These are phyloP conservation scores for Limosa lapponica DNA, from an alignment of 2,797 vertebrate genomes.

Conservation along the genomic window DNA sequence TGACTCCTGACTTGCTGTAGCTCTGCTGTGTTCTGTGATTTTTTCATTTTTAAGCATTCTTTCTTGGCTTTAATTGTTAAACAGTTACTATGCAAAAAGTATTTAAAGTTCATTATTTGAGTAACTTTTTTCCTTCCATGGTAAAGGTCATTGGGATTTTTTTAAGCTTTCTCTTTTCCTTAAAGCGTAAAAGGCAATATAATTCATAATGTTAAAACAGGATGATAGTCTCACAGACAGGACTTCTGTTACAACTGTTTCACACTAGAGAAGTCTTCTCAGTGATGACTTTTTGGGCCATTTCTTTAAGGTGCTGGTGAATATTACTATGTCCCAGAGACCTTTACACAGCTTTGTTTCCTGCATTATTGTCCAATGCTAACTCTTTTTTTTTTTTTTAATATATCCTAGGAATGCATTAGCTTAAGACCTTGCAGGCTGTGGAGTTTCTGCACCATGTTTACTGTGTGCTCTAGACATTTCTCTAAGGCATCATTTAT, in stretches of 20 bases:
- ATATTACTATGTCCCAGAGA: neutral
- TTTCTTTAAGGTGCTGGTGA: neutral
- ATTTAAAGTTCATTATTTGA: neutral
- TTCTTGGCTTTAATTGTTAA: neutral
- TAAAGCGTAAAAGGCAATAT: neutral
- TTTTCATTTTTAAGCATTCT: neutral
- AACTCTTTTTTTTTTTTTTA: neutral
- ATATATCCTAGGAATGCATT: neutral
- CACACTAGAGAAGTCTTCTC: neutral
- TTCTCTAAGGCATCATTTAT: neutral
- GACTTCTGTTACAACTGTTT: neutral
- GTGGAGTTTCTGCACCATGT: neutral
- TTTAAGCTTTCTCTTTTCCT: conserved; percentile 10
- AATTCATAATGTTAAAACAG: neutral
- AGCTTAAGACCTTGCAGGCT: neutral
- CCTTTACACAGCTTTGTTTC: neutral
- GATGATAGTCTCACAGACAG: neutral
- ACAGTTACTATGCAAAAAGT: neutral
- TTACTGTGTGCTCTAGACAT: neutral
- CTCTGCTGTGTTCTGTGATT: neutral
- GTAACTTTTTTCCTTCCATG: neutral
- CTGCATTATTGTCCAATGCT: neutral
- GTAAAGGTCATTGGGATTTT: conserved; percentile 3
- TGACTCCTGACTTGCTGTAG: neutral
- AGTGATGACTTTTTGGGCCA: neutral